Evolutionary conservation across 2,797 vertebrate species (phyloP), one percentile per base, ranked within the genome.

Genomic region (Alosa sapidissima): DNA sequence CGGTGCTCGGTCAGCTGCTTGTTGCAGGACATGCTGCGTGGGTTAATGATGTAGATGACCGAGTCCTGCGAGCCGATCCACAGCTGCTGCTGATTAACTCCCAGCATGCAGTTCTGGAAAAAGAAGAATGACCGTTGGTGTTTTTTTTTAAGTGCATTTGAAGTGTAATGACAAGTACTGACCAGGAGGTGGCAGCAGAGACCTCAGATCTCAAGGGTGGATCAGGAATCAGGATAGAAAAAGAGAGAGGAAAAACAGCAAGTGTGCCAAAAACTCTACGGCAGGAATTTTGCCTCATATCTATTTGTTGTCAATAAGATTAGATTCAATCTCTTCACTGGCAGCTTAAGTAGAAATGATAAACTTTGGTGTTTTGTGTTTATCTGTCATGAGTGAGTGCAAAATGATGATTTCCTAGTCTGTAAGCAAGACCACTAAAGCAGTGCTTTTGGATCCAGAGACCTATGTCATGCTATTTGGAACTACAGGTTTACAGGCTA

Each of bases 21-120:
- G 91, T 98, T 97, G 89, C 98, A 99, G 41, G 97, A 97, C 96
- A 99, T 97, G 88, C 98, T 97, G 91, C 95, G 94, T n/a, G 94
- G 93, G 85, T 96, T 97, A 93, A 99, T 97, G 89, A 99, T 98
- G 89, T 99, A 99, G 92, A 99, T 98, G 75, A 96, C 91, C 0
- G 97, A 96, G 91, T 99, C 98, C 81, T 97, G 96, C 0, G 97
- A 98, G 88, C 98, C 98, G 0, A 98, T 96, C 98, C 98, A 99
- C 81, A 99, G 95, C 88, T 99, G 98, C 87, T 95, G 96, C 84
- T 93, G 95, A 87, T 98, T 97, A 33, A 97, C 95, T 93, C 95
- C 94, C 88, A 97, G 92, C 97, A 99, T 98, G 88, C 98, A 99
- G 83, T 95, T 99, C 98, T 99, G 86, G 52, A 78, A 14, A 41